Percentiles rank a stretch among this genome's conserved stretches.
Conservation (phyloP, 2,888 invertebrate genomes). For the Patella depressa region DNA sequence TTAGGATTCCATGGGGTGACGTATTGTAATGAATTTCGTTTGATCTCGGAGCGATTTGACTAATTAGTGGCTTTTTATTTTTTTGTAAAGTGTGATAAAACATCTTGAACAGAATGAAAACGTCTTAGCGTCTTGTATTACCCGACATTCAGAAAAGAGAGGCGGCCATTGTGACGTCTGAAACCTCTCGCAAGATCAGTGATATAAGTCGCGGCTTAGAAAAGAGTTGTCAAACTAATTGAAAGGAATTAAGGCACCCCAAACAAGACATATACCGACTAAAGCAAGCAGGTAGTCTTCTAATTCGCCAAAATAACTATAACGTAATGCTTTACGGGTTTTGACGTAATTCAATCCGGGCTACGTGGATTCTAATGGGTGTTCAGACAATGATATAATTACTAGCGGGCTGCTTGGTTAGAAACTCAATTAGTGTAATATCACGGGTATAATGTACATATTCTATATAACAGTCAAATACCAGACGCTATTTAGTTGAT, state of each 20-base stretch:
- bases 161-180: background rate
- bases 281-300: background rate
- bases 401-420: conserved; percentile 3
- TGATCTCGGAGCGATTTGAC: conserved; percentile 13
- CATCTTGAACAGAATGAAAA: background rate
- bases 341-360: background rate
- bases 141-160: background rate
- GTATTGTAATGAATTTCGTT: conserved; percentile 7
- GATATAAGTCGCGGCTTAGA: conserved; percentile 9
- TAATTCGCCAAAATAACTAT: background rate
- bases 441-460: too few relatives aligned
- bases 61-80: background rate
- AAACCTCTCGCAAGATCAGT: background rate
- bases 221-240: conserved; percentile 10
- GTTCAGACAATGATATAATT: conserved; percentile 5
- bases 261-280: conserved; percentile 5
- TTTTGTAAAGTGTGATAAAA: conserved; percentile 2
- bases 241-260: conserved; percentile 9
- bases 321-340: background rate
- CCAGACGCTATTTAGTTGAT: background rate
- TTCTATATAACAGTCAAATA: background rate
- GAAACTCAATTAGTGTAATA: too few relatives aligned
- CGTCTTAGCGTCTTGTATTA: conserved; percentile 7
- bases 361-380: background rate
- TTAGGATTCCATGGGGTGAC: conserved; percentile 5